Percentiles rank a stretch among this genome's conserved stretches.
These are phyloP conservation scores for Dasyprocta punctata DNA, from an alignment of 2,113 vertebrate genomes.

Conservation along the genomic window DNA sequence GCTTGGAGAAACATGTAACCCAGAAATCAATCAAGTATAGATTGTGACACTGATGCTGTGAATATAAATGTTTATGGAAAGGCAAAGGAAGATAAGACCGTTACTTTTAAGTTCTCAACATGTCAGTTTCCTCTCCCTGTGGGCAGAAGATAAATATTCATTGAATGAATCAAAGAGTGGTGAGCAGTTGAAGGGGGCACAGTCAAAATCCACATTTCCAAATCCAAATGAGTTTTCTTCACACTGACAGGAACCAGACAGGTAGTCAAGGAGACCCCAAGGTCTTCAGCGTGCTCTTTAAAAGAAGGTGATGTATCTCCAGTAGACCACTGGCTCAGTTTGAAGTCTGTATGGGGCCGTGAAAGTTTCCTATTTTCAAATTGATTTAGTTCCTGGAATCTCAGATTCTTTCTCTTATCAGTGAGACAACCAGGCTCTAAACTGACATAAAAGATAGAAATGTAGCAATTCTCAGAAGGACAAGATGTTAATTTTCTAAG, in stretches of 20 bases:
- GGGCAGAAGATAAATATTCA: slow-evolving; percentile 79
- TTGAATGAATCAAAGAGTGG: slow-evolving; percentile 62
- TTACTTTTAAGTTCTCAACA: slow-evolving; percentile 57
- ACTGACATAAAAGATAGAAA: neutral
- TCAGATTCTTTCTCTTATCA: neutral
- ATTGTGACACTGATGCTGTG: slow-evolving; percentile 68
- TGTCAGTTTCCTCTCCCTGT: slow-evolving; percentile 52
- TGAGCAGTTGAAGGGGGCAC: slow-evolving; percentile 49
- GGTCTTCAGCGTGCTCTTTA: slow-evolving; percentile 6
- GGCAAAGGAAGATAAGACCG: slow-evolving; percentile 68
- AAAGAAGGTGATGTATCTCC: neutral
- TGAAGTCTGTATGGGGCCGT: neutral
- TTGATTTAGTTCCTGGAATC: slow-evolving; percentile 28
- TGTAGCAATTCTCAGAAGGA: neutral
- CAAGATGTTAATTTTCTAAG: neutral
- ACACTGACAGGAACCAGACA: slow-evolving; percentile 38
- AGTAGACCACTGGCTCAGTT: neutral
- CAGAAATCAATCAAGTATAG: slow-evolving; percentile 76
- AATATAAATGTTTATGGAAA: slow-evolving; percentile 75
- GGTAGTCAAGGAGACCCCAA: slow-evolving; percentile 56
- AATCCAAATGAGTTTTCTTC: slow-evolving; percentile 55
- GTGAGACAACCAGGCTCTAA: neutral
- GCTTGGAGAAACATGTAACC: slow-evolving; percentile 38
- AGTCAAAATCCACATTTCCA: slow-evolving; percentile 64
- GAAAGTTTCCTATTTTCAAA: slow-evolving; percentile 44